phyloP scores from a whole-genome alignment of 2,113 vertebrate genomes.

The Orcinus orca region DNA sequence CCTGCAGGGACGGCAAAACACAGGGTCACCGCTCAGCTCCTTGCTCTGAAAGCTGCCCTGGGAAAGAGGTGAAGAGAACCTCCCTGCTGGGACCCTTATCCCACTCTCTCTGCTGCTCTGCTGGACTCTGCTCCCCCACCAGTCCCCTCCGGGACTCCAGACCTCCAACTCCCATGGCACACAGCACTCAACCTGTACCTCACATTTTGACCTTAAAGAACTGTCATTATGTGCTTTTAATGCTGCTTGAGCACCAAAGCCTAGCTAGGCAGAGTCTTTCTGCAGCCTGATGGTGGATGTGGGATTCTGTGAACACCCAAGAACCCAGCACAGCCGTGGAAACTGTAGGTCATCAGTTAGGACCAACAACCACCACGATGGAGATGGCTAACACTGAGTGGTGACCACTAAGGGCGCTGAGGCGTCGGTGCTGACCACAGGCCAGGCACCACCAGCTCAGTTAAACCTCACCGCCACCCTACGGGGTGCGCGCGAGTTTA shows the following conservation, averaged over 20 bases:
- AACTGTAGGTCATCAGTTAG: not conserved
- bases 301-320: not conserved
- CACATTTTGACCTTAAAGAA: not conserved
- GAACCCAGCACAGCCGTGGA: too few relatives aligned
- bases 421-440: too few relatives aligned
- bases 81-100: not conserved
- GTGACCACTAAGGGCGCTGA: not conserved
- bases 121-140: too few relatives aligned
- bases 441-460: not conserved
- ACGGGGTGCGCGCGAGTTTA: fast-evolving
- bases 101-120: not conserved
- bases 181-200: not conserved
- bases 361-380: not conserved
- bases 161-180: not conserved
- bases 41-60: not conserved
- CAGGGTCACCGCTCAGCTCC: not conserved
- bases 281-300: fast-evolving
- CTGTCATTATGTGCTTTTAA: not conserved
- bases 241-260: not conserved
- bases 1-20: conserved; percentile 85
- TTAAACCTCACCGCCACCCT: too few relatives aligned
- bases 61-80: not conserved
- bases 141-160: not conserved
- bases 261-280: fast-evolving
- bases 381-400: fast-evolving